Evolutionary conservation across 2,113 vertebrate species (phyloP), one percentile per base, ranked within the genome.

Genomic region (Embiotoca jacksoni): DNA sequence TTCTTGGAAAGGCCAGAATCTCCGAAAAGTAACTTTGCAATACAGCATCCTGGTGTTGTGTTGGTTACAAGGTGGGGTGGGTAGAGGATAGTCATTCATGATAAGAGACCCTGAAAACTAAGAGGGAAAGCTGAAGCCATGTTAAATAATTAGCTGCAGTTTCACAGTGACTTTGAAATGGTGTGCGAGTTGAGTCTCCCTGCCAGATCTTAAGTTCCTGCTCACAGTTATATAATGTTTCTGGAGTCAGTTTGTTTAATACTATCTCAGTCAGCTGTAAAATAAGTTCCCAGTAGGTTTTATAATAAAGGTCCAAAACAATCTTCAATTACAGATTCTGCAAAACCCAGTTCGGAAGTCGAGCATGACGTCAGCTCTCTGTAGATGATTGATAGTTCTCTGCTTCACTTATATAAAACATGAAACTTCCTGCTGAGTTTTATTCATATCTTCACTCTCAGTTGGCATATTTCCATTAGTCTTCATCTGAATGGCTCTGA

Each of bases 111-210:
- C 8, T 64, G 52, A 74, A 78, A 74, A 74, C 58, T 50, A 60
- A 31, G 47, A 74, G n/a, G 72, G 57, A 60, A 55, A 54, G 30
- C 66, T 61, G 66, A 50, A 74, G 30, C 10, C 11, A 46, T 53
- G 37, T 64, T 23, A 81, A 80, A 75, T 80, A 67, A 82, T 84
- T 78, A 80, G 35, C 72, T 54, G 31, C 47, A 82, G 37, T 67
- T 32, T 2, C 7, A 61, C 57, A 53, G 68, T 64, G 75, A 70
- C 11, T 60, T 60, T 62, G 36, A 60, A 80, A 36, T n/a, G 7
- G 5, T 47, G 15, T 49, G 33, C 49, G 46, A 64, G 60, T 80
- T 61, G 32, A 84, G 66, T 49, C 56, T 64, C 35, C 30, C 35
- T 57, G 53, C 23, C n/a, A 36, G 14, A 63, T 72, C 65, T 14